These are phyloP conservation scores for Nephrotoma appendiculata DNA, from an alignment of 2,888 invertebrate genomes.

Conservation along the genomic window DNA sequence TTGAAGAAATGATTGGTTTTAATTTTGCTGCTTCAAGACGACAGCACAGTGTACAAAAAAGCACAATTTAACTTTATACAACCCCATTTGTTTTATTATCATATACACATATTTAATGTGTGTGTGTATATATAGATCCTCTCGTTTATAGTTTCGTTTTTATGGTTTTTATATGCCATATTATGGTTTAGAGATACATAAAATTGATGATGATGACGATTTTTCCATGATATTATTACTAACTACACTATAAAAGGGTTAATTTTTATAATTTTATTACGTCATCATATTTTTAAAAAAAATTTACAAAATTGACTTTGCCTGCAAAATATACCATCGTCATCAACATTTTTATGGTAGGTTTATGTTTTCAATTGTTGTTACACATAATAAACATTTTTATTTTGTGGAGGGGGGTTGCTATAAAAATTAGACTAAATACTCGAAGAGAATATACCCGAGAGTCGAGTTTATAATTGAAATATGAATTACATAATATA, in stretches of 20 bases:
- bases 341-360: background rate
- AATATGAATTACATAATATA: background rate
- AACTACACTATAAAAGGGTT: background rate
- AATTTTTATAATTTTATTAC: slow-evolving; percentile 2
- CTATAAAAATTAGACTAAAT: background rate
- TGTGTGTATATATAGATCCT: background rate
- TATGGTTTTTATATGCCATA: background rate
- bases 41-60: background rate
- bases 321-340: background rate
- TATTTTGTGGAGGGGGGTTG: background rate
- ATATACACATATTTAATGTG: background rate
- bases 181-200: background rate
- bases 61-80: background rate
- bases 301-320: background rate
- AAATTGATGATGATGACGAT: background rate
- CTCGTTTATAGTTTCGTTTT: background rate
- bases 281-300: background rate
- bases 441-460: background rate
- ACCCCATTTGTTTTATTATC: background rate
- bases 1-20: background rate
- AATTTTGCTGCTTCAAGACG: background rate
- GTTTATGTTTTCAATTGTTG: background rate
- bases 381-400: background rate
- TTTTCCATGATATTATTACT: background rate
- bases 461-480: background rate